These are phyloP conservation scores for Podarcis raffonei DNA, from an alignment of 2,113 vertebrate genomes.

Conservation along the genomic window DNA sequence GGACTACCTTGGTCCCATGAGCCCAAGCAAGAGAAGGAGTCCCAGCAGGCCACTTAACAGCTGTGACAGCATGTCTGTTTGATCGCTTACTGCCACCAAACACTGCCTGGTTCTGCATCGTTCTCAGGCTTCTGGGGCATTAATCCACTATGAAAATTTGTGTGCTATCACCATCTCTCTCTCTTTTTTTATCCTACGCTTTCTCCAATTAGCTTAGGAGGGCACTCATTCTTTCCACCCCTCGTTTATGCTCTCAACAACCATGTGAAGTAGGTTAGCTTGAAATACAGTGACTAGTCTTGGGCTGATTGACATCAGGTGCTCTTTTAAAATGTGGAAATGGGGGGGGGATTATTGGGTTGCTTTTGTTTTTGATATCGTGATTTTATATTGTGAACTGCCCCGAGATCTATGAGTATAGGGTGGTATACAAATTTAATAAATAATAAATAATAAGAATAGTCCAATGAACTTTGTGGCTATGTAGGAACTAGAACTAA, in stretches of 20 bases:
- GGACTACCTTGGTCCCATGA: neutral
- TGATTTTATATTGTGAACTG: too few species aligned
- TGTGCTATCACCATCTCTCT: neutral
- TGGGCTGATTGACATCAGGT: too few species aligned
- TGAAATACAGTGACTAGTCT: neutral
- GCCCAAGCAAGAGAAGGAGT: neutral
- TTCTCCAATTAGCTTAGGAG: neutral
- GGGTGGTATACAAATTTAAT: too few species aligned
- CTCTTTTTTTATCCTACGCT: neutral
- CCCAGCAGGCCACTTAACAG: neutral
- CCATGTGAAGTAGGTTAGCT: neutral
- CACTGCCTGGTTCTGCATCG: neutral
- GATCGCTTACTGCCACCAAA: neutral
- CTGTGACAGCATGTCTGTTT: neutral
- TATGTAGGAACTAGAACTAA: too few species aligned
- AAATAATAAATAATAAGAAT: too few species aligned
- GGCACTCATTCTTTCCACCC: neutral
- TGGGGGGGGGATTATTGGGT: too few species aligned
- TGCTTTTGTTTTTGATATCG: too few species aligned
- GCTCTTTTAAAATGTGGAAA: too few species aligned
- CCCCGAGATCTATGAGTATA: too few species aligned
- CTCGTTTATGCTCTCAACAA: neutral
- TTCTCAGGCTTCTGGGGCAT: slow-evolving; percentile 4
- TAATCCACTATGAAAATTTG: neutral
- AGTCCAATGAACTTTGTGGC: neutral